phyloP scores from a whole-genome alignment of 2,797 vertebrate species.

The Tapera naevia region DNA sequence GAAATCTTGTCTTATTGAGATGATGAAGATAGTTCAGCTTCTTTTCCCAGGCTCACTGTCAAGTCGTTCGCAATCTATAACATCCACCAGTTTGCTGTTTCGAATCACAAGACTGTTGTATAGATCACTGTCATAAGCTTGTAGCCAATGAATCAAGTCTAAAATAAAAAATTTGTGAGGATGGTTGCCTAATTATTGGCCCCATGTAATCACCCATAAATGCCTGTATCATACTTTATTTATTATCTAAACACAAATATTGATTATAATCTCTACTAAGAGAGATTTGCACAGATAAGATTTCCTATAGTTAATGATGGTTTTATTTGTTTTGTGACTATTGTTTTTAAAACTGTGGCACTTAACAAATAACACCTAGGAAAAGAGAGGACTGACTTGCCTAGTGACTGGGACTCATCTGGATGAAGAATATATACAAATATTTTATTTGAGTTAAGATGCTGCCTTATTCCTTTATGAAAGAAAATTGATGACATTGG shows the following conservation, averaged over 20 bases:
- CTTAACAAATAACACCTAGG: background rate
- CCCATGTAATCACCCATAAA: background rate
- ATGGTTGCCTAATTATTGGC: background rate
- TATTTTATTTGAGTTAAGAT: background rate
- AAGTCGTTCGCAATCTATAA: background rate
- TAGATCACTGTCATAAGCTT: background rate
- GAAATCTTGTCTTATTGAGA: background rate
- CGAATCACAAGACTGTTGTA: background rate
- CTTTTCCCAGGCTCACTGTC: background rate
- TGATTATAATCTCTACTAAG: background rate
- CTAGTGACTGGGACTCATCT: background rate
- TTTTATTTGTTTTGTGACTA: slow-evolving; percentile 1
- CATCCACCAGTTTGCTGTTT: background rate
- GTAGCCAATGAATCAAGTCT: background rate
- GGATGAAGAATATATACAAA: background rate
- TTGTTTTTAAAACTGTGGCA: background rate
- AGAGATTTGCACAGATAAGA: background rate
- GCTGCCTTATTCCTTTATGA: background rate
- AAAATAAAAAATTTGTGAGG: background rate
- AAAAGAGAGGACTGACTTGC: background rate
- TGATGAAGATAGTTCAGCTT: background rate
- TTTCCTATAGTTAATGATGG: background rate
- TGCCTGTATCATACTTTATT: background rate
- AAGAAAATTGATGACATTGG: background rate
- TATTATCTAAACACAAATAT: background rate